Conservation (phyloP, 2,888 invertebrate genomes). For the Agrotis segetum region DNA sequence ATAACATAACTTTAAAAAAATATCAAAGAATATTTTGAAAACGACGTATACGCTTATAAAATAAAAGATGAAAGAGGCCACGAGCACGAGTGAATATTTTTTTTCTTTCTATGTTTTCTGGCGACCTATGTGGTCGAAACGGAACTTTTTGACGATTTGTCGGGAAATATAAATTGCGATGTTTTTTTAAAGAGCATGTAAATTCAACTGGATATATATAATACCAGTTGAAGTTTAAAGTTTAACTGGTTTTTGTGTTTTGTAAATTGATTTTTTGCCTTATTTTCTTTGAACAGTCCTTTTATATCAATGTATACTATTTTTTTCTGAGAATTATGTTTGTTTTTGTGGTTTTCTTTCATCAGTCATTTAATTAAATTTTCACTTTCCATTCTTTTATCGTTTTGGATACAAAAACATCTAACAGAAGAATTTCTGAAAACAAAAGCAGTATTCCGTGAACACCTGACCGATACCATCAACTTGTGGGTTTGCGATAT, state of each 20-base stretch:
- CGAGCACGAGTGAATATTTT: constrained; percentile 31
- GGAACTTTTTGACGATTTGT: constrained; percentile 22
- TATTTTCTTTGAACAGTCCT: not conserved
- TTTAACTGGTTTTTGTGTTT: not conserved
- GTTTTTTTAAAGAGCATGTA: constrained; percentile 6
- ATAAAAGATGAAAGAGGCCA: constrained; percentile 28
- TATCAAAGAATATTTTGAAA: too few species aligned
- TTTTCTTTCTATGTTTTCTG: constrained; percentile 20
- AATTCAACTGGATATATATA: not conserved
- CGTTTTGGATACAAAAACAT: not conserved
- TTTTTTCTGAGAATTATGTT: not conserved
- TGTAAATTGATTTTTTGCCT: not conserved
- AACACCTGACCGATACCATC: constrained; percentile 16
- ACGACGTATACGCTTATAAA: not conserved
- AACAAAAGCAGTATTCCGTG: not conserved
- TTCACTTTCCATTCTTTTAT: not conserved
- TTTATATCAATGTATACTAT: not conserved
- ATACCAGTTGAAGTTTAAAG: too few species aligned
- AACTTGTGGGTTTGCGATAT: constrained; percentile 16
- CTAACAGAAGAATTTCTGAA: not conserved
- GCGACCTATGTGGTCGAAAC: constrained; percentile 12
- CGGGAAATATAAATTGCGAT: constrained; percentile 3
- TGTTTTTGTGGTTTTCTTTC: not conserved
- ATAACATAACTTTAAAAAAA: too few species aligned
- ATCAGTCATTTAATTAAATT: not conserved